Percentiles rank a stretch among this genome's conserved stretches.
Evolutionary conservation across 2,888 invertebrate genomes (phyloP).

Genomic region (Harpalus rubripes): DNA sequence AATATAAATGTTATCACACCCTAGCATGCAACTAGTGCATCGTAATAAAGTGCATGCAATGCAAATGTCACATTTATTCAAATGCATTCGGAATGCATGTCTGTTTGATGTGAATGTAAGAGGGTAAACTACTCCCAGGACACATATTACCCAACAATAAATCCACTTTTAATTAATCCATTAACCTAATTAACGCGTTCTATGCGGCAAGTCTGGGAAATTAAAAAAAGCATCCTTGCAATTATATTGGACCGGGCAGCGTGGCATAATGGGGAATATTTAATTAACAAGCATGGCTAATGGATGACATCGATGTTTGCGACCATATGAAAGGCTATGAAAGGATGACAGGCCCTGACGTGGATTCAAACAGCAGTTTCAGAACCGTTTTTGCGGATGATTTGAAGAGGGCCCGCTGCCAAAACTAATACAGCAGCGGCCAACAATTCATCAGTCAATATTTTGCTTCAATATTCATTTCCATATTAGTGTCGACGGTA

Average conservation of each 20-base stretch:
- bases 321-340: conserved; percentile 10
- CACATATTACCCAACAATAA: conserved; percentile 20
- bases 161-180: conserved; percentile 35
- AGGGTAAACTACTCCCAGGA: neutral
- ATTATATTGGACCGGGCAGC: neutral
- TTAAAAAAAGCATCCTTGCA: conserved; percentile 27
- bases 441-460: neutral
- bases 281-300: conserved; percentile 17
- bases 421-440: too few species aligned
- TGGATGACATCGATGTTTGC: conserved; percentile 15
- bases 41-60: neutral
- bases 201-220: neutral
- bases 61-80: conserved; percentile 2
- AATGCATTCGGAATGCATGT: neutral
- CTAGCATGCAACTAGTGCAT: conserved; percentile 8
- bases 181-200: conserved; percentile 20
- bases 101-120: neutral
- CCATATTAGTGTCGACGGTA: too few species aligned
- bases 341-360: conserved; percentile 14
- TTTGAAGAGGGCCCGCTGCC: neutral
- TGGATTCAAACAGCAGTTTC: conserved; percentile 17
- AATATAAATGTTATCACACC: neutral
- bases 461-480: too few species aligned
- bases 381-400: conserved; percentile 9
- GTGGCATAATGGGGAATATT: conserved; percentile 21